Percentiles rank a stretch among this genome's conserved stretches.
Conservation (phyloP, 1,140 invertebrate genomes). For the Macrotrachela quadricornifera region DNA sequence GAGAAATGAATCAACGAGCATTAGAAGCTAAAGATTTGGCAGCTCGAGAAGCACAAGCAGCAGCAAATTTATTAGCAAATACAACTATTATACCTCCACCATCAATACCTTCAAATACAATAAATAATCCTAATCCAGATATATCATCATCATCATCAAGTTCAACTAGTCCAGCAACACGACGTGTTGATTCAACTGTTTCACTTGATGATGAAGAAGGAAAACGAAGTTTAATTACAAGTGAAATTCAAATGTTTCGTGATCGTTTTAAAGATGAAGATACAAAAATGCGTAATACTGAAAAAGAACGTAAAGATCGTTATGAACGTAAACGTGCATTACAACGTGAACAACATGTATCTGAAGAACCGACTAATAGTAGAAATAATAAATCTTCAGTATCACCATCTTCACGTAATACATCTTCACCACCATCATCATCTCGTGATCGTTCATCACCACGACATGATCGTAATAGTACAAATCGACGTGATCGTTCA, state of each 20-base stretch:
- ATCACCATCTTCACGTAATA: too few relatives aligned
- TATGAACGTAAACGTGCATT: background rate
- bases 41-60: background rate
- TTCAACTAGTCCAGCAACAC: slow-evolving; percentile 13
- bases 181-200: slow-evolving; percentile 19
- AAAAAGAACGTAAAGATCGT: background rate
- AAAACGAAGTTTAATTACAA: slow-evolving; percentile 68
- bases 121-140: too few relatives aligned
- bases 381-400: too few relatives aligned
- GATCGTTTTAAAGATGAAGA: slow-evolving; percentile 64
- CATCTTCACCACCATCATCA: too few relatives aligned
- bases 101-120: slow-evolving; percentile 15
- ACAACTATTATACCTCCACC: background rate
- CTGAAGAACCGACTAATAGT: too few relatives aligned
- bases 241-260: slow-evolving; percentile 83
- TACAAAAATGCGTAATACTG: background rate
- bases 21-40: slow-evolving; percentile 37
- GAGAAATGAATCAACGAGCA: slow-evolving; percentile 31
- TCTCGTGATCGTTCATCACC: too few relatives aligned
- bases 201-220: slow-evolving; percentile 63
- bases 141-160: background rate
- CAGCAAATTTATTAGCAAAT: background rate
- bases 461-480: too few relatives aligned
- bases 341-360: too few relatives aligned
- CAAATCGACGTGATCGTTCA: too few relatives aligned